Conservation (phyloP, 2,797 vertebrate genomes). For the Antennarius maculatus region DNA sequence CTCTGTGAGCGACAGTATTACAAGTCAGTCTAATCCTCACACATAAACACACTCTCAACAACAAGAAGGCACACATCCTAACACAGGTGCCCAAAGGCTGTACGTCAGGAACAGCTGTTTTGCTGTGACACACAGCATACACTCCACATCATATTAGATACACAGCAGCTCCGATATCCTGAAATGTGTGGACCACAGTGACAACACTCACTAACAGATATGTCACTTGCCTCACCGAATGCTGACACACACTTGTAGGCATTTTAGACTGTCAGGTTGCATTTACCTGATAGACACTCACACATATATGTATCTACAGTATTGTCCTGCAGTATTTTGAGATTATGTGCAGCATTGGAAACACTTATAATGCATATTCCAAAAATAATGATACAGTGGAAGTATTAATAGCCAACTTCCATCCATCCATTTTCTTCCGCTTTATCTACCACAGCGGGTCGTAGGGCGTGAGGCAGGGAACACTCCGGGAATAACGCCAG, state of each 20-base stretch:
- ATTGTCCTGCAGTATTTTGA: conserved; percentile 31
- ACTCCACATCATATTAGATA: conserved; percentile 71
- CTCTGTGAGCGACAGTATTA: conserved; percentile 80
- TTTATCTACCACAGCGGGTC: no score
- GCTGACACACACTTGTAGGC: conserved; percentile 66
- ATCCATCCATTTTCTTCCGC: no score
- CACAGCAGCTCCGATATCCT: conserved; percentile 44
- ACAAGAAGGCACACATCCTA: conserved; percentile 28
- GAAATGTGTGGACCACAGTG: conserved; percentile 52
- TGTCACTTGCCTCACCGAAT: conserved; percentile 45
- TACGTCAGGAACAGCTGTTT: conserved; percentile 58
- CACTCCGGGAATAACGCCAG: no score
- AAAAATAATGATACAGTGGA: neutral
- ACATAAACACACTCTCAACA: conserved; percentile 40
- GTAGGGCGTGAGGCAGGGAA: no score
- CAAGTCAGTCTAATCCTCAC: conserved; percentile 60
- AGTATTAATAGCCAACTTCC: no score
- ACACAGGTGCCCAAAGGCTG: conserved; percentile 68
- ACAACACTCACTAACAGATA: conserved; percentile 39
- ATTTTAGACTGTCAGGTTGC: conserved; percentile 62
- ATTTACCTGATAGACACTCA: conserved; percentile 52
- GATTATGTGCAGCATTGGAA: conserved; percentile 14
- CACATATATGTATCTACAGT: conserved; percentile 25
- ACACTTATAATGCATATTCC: neutral
- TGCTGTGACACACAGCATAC: conserved; percentile 77